Evolutionary conservation across 2,888 invertebrate species (phyloP), one percentile per base, ranked within the genome.

Genomic region (Stenotaenia linearis): DNA sequence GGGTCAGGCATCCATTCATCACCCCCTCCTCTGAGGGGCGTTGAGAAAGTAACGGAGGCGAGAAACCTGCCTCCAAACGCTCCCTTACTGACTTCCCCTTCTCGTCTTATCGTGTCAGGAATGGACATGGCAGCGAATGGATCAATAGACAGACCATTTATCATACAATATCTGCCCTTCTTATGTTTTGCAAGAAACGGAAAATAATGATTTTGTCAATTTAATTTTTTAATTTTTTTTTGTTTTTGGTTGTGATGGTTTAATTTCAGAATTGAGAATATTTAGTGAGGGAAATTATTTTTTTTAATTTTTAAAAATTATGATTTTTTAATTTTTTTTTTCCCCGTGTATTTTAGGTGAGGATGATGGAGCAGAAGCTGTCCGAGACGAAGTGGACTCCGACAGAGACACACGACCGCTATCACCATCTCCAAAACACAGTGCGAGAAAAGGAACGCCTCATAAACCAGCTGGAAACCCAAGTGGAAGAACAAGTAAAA

Each of bases 401-500:
- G 80, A 83, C 83, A 79, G 84, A 84, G 82, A 83, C 83, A 74
- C 82, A 83, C 79, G 84, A 83, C 61, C 82, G 82, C 80, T 81
- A 83, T 81, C 82, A 82, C 80, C 82, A 83, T 78, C 82, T 83
- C 80, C 83, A 83, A 81, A 81, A 82, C 79, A 81, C 83, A 78
- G 81, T 82, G 45, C 80, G 88, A 84, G 89, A 90, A 82, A 89
- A 89, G 84, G 89, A 88, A 82, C 85, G 86, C 79, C 86, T 86
- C 81, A 93, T 94, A 86, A 89, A 90, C 85, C 91, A 92, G 85
- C 89, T 94, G 85, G 93, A 93, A 86, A 92, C 91, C 83, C 93
- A 93, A 88, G 92, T 95, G 83, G 93, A 94, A 87, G 94, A 94
- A 88, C 94, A 94, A 91, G 92, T 92, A 87, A 84, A 28, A 77